Evolutionary conservation across 2,888 invertebrate species (phyloP).

Genomic region (Lepetodrilus schrolli): DNA sequence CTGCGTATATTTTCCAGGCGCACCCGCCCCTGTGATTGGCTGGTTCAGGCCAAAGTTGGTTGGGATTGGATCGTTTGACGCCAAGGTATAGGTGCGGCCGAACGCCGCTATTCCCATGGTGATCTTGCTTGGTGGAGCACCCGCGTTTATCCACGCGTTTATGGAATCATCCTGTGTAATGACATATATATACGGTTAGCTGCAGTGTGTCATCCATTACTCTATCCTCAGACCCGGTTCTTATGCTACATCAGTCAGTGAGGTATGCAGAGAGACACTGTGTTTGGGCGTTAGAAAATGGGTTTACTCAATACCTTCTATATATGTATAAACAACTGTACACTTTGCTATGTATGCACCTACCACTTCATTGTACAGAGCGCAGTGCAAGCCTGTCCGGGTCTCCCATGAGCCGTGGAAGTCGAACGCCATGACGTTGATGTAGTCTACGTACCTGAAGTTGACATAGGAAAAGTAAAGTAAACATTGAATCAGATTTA

Average conservation of each 20-base stretch:
- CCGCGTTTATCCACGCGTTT: slow-evolving; percentile 74
- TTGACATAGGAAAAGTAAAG: too few species aligned
- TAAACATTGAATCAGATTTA: too few species aligned
- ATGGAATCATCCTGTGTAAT: slow-evolving; percentile 38
- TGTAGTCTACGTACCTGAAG: slow-evolving; percentile 46
- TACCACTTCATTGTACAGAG: slow-evolving; percentile 7
- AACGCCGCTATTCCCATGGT: slow-evolving; percentile 83
- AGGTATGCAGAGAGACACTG: too few species aligned
- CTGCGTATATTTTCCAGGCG: background rate
- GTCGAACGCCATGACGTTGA: slow-evolving; percentile 66
- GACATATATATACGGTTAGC: too few species aligned
- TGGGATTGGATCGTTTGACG: slow-evolving; percentile 77
- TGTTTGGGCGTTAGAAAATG: too few species aligned
- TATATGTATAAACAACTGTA: too few species aligned
- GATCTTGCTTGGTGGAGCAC: slow-evolving; percentile 83
- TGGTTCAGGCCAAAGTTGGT: slow-evolving; percentile 76
- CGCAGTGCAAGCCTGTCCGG: slow-evolving; percentile 46
- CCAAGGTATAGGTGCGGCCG: slow-evolving; percentile 81
- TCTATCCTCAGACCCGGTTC: too few species aligned
- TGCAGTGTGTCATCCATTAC: too few species aligned
- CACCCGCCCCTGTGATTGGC: slow-evolving; percentile 14
- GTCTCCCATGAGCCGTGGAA: slow-evolving; percentile 67
- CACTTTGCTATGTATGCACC: too few species aligned
- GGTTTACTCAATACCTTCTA: too few species aligned
- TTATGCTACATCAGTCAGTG: too few species aligned